Conservation (phyloP, 2,113 vertebrate genomes). For the Serilophus lunatus region DNA sequence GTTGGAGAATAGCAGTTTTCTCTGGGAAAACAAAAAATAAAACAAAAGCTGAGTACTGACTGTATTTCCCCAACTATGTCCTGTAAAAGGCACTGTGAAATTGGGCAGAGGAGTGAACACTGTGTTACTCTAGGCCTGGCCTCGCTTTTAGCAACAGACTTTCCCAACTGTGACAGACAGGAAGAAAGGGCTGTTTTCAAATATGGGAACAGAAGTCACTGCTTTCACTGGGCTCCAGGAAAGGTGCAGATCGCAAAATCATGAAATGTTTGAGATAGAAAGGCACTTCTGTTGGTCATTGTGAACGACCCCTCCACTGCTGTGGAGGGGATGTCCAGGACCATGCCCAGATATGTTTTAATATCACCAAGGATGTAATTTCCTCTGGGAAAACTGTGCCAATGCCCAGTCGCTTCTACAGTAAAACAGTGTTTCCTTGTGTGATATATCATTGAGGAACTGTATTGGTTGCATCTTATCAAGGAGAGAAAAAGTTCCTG, state of each 20-base stretch:
- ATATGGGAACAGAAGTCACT: not conserved
- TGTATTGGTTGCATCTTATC: not conserved
- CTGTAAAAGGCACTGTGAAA: not conserved
- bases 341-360: not conserved
- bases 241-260: not conserved
- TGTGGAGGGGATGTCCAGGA: too few relatives aligned
- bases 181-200: not conserved
- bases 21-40: not conserved
- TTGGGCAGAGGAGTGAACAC: not conserved
- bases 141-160: not conserved
- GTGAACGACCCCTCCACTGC: fast-evolving
- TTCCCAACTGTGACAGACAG: not conserved
- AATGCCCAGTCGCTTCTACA: not conserved
- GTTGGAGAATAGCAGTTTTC: not conserved
- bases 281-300: not conserved
- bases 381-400: not conserved
- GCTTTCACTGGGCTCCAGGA: not conserved
- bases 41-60: not conserved
- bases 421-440: not conserved
- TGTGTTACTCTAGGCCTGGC: not conserved
- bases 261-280: not conserved
- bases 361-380: not conserved
- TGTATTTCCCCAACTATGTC: not conserved
- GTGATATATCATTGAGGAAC: not conserved
- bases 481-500: not conserved